Percentiles rank a stretch among this genome's conserved stretches.
phyloP scores from a whole-genome alignment of 2,888 invertebrate species.

The Vanessa cardui region DNA sequence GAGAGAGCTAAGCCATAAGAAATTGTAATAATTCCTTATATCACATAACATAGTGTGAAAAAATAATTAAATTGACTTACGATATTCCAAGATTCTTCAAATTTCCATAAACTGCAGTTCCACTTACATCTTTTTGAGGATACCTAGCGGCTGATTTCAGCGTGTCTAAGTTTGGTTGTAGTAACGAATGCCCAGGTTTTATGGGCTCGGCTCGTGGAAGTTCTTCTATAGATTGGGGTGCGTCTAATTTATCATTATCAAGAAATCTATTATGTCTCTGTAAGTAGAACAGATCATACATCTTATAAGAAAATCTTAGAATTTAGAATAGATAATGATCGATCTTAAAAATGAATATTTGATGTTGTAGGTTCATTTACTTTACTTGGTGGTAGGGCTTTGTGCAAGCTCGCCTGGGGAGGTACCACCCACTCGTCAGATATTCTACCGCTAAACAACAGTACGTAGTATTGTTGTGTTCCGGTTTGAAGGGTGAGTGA shows the following conservation, averaged over 20 bases:
- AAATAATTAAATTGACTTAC: constrained; percentile 46
- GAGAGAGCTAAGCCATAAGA: too few relatives aligned
- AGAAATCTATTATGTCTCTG: constrained; percentile 19
- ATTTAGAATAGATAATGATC: background rate
- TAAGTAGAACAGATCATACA: background rate
- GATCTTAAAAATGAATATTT: too few relatives aligned
- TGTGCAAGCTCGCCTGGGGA: too few relatives aligned
- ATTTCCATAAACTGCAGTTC: constrained; percentile 53
- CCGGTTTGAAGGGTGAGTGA: too few relatives aligned
- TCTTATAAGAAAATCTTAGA: background rate
- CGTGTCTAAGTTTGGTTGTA: constrained; percentile 50
- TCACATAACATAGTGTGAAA: background rate
- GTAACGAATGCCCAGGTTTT: constrained; percentile 56
- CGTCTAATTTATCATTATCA: constrained; percentile 35
- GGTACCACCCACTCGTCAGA: too few relatives aligned
- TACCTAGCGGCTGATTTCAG: constrained; percentile 55
- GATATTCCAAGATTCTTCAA: constrained; percentile 53
- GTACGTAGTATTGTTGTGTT: too few relatives aligned
- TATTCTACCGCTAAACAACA: too few relatives aligned
- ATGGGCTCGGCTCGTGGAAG: constrained; percentile 49
- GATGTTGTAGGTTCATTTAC: too few relatives aligned
- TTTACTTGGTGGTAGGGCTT: too few relatives aligned
- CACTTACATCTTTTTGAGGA: constrained; percentile 46
- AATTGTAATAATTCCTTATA: too few relatives aligned
- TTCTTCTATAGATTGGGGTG: constrained; percentile 46